These are phyloP conservation scores for Protobothrops mucrosquamatus DNA, from an alignment of 2,113 vertebrate species.

Conservation along the genomic window DNA sequence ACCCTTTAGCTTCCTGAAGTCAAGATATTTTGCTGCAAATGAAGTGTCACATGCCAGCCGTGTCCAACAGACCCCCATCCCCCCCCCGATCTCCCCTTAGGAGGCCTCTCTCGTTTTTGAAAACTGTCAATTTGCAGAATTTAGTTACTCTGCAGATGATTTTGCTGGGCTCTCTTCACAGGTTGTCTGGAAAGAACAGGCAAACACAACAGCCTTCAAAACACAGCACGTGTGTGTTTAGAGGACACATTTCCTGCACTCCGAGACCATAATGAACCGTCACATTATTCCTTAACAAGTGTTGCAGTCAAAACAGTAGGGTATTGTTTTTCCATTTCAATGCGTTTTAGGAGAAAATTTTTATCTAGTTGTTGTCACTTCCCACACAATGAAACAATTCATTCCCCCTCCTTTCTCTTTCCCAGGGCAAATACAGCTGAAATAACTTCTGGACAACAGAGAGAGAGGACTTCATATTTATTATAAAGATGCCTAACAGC, in stretches of 20 bases:
- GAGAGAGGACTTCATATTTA: not conserved
- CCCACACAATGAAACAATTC: conserved; percentile 34
- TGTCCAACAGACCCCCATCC: too few relatives aligned
- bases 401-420: not conserved
- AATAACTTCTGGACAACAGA: not conserved
- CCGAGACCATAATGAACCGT: conserved; percentile 19
- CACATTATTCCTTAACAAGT: not conserved
- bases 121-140: not conserved
- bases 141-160: not conserved
- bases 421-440: not conserved
- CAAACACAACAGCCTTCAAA: not conserved
- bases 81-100: not conserved
- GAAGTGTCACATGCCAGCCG: not conserved
- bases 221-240: not conserved
- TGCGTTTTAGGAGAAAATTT: conserved; percentile 32
- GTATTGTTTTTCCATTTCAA: conserved; percentile 49
- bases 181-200: not conserved
- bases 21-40: not conserved
- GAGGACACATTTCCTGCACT: not conserved
- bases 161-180: not conserved
- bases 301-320: conserved; percentile 28
- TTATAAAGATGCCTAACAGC: conserved; percentile 43
- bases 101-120: not conserved
- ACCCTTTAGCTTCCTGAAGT: not conserved
- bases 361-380: conserved; percentile 37